Conservation (phyloP, 1,140 invertebrate genomes). For the Pachyrhynchus sulphureomaculatus region DNA sequence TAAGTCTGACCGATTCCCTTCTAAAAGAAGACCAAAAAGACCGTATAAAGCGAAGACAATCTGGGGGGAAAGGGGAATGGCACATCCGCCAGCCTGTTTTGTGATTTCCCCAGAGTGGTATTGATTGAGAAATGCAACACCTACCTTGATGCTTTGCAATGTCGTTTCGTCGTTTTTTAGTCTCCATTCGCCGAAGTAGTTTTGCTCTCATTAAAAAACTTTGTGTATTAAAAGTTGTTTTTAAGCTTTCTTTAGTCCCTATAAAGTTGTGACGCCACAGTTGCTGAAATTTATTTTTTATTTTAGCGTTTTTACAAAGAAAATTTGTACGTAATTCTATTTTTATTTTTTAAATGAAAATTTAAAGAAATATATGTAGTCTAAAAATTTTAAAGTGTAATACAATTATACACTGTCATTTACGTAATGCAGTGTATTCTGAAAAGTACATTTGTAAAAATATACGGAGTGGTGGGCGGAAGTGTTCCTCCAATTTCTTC, state of each 20-base stretch:
- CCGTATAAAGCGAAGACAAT: slow-evolving; percentile 18
- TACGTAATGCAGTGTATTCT: too few species aligned
- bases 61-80: slow-evolving; percentile 12
- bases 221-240: slow-evolving; percentile 33
- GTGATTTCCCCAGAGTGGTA: slow-evolving; percentile 48
- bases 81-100: slow-evolving; percentile 38
- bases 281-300: background rate
- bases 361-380: too few species aligned
- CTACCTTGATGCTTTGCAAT: slow-evolving; percentile 39
- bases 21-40: slow-evolving; percentile 11
- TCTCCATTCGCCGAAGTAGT: slow-evolving; percentile 14
- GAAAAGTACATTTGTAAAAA: too few species aligned
- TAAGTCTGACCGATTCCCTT: slow-evolving; percentile 23
- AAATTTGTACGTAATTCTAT: too few species aligned
- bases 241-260: slow-evolving; percentile 17
- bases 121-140: slow-evolving; percentile 46
- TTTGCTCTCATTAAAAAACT: slow-evolving; percentile 38
- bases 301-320: background rate
- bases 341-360: too few species aligned
- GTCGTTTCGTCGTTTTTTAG: slow-evolving; percentile 26
- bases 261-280: slow-evolving; percentile 13
- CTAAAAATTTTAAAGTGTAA: too few species aligned
- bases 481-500: too few species aligned
- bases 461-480: too few species aligned
- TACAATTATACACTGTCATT: too few species aligned